A percentile compares a stretch with the other conserved stretches of the same genome.
Conservation (phyloP, 2,888 invertebrate species). For the Junonia oenone region DNA sequence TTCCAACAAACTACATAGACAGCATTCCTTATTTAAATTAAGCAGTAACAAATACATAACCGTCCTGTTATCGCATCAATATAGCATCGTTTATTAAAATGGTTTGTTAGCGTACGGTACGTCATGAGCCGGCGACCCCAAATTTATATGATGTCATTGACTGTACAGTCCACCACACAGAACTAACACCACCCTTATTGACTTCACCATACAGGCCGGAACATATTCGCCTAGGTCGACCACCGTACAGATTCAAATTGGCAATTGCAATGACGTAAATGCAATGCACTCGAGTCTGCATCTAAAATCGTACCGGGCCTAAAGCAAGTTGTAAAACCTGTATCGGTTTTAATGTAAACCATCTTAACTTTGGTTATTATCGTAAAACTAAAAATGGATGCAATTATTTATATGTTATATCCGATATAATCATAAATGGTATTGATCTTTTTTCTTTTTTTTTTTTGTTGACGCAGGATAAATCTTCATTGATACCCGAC, state of each 20-base stretch:
- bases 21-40: not conserved
- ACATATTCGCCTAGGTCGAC: slow-evolving; percentile 3
- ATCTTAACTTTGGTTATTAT: slow-evolving; percentile 4
- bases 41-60: not conserved
- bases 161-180: slow-evolving; percentile 13
- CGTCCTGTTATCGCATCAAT: not conserved
- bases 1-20: too few relatives aligned
- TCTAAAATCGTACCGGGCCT: slow-evolving; percentile 27
- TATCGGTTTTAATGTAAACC: slow-evolving; percentile 21
- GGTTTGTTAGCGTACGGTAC: slow-evolving; percentile 17
- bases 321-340: slow-evolving; percentile 31
- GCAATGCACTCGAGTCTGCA: slow-evolving; percentile 31
- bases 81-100: slow-evolving; percentile 7
- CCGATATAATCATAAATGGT: too few relatives aligned
- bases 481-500: too few relatives aligned
- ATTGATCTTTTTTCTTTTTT: too few relatives aligned
- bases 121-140: slow-evolving; percentile 24
- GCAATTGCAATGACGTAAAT: slow-evolving; percentile 33
- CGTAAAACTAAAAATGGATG: not conserved
- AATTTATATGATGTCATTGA: slow-evolving; percentile 29
- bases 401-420: not conserved
- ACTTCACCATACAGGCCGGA: slow-evolving; percentile 3
- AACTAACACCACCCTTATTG: not conserved
- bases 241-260: slow-evolving; percentile 19
- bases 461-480: too few relatives aligned